These are phyloP conservation scores for Perodicticus potto DNA, from an alignment of 2,797 vertebrate species.

Conservation along the genomic window DNA sequence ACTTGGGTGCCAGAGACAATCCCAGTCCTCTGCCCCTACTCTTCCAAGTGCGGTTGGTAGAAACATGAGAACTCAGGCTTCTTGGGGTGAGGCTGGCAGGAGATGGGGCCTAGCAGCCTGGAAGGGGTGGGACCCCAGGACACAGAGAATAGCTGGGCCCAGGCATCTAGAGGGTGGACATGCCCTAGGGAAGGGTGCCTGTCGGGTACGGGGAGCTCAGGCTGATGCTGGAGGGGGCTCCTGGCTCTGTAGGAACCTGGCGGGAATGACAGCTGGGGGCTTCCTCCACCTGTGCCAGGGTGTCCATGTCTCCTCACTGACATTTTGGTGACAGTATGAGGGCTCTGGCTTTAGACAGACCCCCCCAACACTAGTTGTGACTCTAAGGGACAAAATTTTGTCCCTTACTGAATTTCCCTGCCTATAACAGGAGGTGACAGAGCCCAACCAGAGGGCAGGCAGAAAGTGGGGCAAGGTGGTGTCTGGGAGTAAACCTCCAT, in stretches of 20 bases:
- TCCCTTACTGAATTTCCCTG: background rate
- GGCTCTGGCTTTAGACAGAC: background rate
- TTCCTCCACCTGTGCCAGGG: background rate
- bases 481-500: too few species aligned
- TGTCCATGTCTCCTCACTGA: background rate
- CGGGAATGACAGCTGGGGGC: background rate
- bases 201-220: background rate
- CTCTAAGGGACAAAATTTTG: background rate
- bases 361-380: background rate
- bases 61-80: background rate
- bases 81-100: accelerated
- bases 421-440: background rate
- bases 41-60: background rate
- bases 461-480: accelerated
- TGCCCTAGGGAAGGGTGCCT: background rate
- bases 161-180: accelerated
- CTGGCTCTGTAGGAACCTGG: background rate
- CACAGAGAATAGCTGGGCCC: accelerated
- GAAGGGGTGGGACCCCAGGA: background rate
- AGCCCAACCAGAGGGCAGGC: background rate
- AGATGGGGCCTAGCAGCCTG: background rate
- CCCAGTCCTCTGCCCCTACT: too few species aligned
- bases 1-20: background rate
- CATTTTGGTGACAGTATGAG: accelerated
- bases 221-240: background rate